Evolutionary conservation across 1,140 invertebrate species (phyloP), one percentile per base, ranked within the genome.

Genomic region (Bacillus rossius): DNA sequence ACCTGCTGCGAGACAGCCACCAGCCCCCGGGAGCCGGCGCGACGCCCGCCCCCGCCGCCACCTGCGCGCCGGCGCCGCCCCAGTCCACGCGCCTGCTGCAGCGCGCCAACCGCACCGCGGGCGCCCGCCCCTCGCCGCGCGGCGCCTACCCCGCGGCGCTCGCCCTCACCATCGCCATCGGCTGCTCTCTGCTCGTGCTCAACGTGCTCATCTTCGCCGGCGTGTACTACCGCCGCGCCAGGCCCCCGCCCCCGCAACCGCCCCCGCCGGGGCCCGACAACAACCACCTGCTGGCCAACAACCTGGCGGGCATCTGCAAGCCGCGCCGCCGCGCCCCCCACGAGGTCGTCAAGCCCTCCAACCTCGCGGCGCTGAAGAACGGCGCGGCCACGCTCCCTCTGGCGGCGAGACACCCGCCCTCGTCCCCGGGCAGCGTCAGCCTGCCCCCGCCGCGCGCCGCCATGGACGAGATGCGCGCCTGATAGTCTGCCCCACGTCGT

Each of bases 181-280:
- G 92, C 1, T 93, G 91, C 67, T 89, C 88, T 0, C 73, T 96
- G 16, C 77, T 94, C 14, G 87, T 94, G 48, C 74, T 94, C 8
- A 94, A 94, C 70, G 84, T 94, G 7, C 79, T 94, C 2, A 91
- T 94, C 61, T 93, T 93, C 64, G 89, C 89, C 40, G 89, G 81
- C 1, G 88, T 94, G 2, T 93, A 91, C 71, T 93, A 93, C 73
- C 91, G 92, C 67, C 74, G 89, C 38, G 89, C 93, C 69, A 89
- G 91, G 70, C 87, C 87, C 7, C 74, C 85, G 57, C 77, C 88
- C 57, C 88, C 90, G 73, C 87, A 89, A 16, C 89, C 89, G 74
- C 83, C 79, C 22, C 72, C 87, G 26, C 84, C 85, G 65, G 80
- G 82, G 60, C 78, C 84, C 61, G 83, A 85, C 60, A n/a, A n/a